Evolutionary conservation across 2,888 invertebrate species (phyloP), one percentile per base, ranked within the genome.

Genomic region (Lathronympha strigana): DNA sequence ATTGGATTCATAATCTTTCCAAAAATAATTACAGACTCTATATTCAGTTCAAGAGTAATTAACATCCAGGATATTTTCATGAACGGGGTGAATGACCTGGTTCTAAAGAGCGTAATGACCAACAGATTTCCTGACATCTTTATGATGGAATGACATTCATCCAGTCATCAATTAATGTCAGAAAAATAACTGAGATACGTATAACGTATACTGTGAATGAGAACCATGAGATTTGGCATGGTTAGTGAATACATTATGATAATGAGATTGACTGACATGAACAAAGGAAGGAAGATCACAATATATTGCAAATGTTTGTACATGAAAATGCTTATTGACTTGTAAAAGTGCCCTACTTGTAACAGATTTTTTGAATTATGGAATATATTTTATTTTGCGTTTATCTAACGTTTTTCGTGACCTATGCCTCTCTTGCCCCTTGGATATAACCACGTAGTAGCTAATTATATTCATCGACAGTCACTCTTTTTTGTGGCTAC

Each of bases 111-210:
- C 25, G 5, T 17, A 33, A 58, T 64, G 64, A 64, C 58, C 45
- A 53, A 45, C 58, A 47, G 51, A 64, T 64, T 38, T 45, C 2
- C 19, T 19, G 55, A 63, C 45, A 51, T 51, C 58, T 38, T 38
- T 60, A 53, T 60, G 43, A 11, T n/a, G 36, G 36, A 15, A 45
- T 45, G 58, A 47, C 33, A 53, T 40, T 60, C 51, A 58, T 36
- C 40, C n/a, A 33, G 9, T 28, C 58, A 64, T 64, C 58, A 64
- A 60, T 64, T 64, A 64, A 55, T 19, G 58, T 64, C 64, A 45
- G 28, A 53, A 49, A 31, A 43, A 55, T 43, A 23, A 58, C 17
- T 25, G 36, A 15, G 15, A 53, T 43, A n/a, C n/a, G n/a, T n/a
- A n/a, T n/a, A n/a, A n/a, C n/a, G n/a, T n/a, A n/a, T n/a, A 36